Evolutionary conservation across 2,888 invertebrate genomes (phyloP).

Genomic region (Pollenia amentaria): DNA sequence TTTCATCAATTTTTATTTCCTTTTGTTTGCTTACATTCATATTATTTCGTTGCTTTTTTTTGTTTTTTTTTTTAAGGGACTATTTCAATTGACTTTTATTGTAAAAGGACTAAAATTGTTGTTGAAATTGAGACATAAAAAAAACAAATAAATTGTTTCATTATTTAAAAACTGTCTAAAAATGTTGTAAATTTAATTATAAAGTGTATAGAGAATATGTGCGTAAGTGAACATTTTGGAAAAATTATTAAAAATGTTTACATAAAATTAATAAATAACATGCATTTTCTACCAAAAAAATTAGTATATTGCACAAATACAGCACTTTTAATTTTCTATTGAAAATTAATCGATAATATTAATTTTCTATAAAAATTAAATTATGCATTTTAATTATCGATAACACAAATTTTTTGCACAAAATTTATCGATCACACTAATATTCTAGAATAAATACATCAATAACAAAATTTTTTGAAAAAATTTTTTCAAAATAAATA

Average conservation of each 20-base stretch:
- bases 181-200: too few relatives aligned
- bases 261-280: too few relatives aligned
- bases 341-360: too few relatives aligned
- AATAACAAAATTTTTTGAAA: not conserved
- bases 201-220: too few relatives aligned
- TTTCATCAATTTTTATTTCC: conserved; percentile 52
- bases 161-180: not conserved
- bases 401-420: not conserved
- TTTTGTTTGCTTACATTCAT: conserved; percentile 24
- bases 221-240: too few relatives aligned
- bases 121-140: not conserved
- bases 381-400: not conserved
- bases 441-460: not conserved
- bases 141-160: not conserved
- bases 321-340: too few relatives aligned
- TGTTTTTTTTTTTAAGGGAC: conserved; percentile 2
- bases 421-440: not conserved
- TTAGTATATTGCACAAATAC: too few relatives aligned
- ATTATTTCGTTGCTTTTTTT: not conserved
- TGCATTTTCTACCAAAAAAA: too few relatives aligned
- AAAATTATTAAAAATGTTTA: too few relatives aligned
- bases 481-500: not conserved
- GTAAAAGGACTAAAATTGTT: not conserved
- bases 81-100: conserved; percentile 24
- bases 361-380: too few relatives aligned